Percentiles rank a stretch among this genome's conserved stretches.
phyloP scores from a whole-genome alignment of 1,140 invertebrate genomes.

The Trichogramma pretiosum region DNA sequence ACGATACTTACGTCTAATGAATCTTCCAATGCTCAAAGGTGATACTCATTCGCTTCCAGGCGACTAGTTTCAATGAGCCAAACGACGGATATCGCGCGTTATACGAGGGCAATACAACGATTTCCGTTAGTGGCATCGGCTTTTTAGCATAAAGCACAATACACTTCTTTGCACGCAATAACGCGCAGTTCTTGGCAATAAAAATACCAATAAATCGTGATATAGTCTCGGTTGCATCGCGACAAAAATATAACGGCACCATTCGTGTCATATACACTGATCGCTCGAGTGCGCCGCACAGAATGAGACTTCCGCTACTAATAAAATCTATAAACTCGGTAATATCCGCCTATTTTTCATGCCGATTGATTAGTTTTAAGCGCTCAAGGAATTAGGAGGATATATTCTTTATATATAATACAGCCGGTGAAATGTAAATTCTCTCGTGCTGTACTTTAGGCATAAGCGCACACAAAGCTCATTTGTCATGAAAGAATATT shows the following conservation, averaged over 20 bases:
- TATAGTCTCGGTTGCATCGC: conserved; percentile 17
- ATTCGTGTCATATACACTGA: too few species aligned
- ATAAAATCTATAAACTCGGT: too few species aligned
- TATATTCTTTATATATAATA: too few species aligned
- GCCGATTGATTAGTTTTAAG: too few species aligned
- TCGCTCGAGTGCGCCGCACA: too few species aligned
- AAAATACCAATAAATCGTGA: conserved; percentile 25
- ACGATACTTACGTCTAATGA: not conserved
- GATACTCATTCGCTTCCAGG: conserved; percentile 14
- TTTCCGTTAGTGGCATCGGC: not conserved
- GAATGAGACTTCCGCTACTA: too few species aligned
- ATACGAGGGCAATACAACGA: conserved; percentile 5
- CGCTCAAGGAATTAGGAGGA: too few species aligned
- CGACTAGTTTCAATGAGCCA: not conserved
- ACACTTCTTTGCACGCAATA: conserved; percentile 3
- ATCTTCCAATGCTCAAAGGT: conserved; percentile 12
- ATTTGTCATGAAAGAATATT: conserved; percentile 11
- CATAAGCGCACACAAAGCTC: too few species aligned
- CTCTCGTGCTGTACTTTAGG: too few species aligned
- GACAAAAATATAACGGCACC: conserved; percentile 12
- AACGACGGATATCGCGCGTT: too few species aligned
- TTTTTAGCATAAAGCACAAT: conserved; percentile 19
- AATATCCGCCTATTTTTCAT: too few species aligned
- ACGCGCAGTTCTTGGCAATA: conserved; percentile 14
- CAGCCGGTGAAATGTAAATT: too few species aligned